These are phyloP conservation scores for Streptopelia turtur DNA, from an alignment of 2,797 vertebrate species.

Conservation along the genomic window DNA sequence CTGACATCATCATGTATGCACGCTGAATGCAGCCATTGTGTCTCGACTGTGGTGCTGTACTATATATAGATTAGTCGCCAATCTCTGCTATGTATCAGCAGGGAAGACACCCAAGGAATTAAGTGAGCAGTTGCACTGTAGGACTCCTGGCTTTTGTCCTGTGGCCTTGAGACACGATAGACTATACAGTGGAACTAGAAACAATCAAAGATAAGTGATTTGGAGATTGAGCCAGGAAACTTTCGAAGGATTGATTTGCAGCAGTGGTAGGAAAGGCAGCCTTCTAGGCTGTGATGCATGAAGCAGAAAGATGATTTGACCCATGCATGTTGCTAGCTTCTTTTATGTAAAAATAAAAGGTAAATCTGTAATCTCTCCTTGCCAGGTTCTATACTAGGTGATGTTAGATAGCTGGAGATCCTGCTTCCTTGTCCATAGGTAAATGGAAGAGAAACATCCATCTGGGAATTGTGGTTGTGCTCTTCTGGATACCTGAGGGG, in stretches of 20 bases:
- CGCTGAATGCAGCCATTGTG: slow-evolving; percentile 68
- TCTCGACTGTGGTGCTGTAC: slow-evolving; percentile 23
- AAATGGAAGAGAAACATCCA: background rate
- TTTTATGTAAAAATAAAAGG: background rate
- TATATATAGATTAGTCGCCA: slow-evolving; percentile 69
- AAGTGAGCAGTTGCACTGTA: slow-evolving; percentile 2
- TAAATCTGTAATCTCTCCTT: background rate
- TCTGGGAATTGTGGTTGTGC: background rate
- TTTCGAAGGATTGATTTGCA: background rate
- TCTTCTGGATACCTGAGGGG: background rate
- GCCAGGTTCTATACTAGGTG: background rate
- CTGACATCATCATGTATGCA: slow-evolving; percentile 62
- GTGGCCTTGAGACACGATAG: background rate
- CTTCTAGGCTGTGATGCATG: background rate
- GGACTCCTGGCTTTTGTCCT: slow-evolving; percentile 26
- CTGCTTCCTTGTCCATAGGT: background rate
- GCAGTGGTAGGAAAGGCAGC: background rate
- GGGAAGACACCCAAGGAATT: slow-evolving; percentile 65
- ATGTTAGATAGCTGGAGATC: background rate
- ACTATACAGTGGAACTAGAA: background rate
- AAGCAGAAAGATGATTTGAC: background rate
- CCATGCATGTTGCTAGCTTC: accelerated
- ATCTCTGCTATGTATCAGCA: slow-evolving; percentile 58
- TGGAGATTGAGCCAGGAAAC: background rate
- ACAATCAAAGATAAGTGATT: background rate